phyloP scores from a whole-genome alignment of 1,140 invertebrate genomes.

The Maconellicoccus hirsutus region DNA sequence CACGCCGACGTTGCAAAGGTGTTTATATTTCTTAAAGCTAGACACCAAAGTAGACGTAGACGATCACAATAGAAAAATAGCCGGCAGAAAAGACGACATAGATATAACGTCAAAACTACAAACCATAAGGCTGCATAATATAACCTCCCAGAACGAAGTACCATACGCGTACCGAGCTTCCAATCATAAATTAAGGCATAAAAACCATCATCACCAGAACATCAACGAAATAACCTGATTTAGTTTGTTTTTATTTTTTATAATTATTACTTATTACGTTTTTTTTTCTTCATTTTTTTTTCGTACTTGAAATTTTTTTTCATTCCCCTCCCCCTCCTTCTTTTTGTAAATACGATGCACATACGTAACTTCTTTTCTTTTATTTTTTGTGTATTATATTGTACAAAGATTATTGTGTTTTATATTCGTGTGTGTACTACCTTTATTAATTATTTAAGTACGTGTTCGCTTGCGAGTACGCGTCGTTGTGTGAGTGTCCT shows the following conservation, averaged over 20 bases:
- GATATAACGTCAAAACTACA: background rate
- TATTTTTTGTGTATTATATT: background rate
- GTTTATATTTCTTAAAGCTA: slow-evolving; percentile 43
- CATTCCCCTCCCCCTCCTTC: background rate
- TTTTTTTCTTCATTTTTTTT: slow-evolving; percentile 1
- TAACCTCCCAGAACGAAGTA: background rate
- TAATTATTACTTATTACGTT: background rate
- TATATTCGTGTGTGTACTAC: too few species aligned
- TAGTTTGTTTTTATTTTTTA: background rate
- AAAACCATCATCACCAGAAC: background rate
- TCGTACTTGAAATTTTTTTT: background rate
- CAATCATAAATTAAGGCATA: background rate
- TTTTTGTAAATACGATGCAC: background rate
- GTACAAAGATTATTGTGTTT: too few species aligned
- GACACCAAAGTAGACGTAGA: slow-evolving; percentile 40
- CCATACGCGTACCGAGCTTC: background rate
- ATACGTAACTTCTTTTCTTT: slow-evolving; percentile 12
- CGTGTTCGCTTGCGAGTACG: too few species aligned
- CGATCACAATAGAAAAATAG: slow-evolving; percentile 40
- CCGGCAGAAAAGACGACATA: slow-evolving; percentile 23
- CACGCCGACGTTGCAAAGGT: slow-evolving; percentile 36
- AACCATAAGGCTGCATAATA: background rate
- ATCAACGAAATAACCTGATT: slow-evolving; percentile 3
- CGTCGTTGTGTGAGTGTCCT: too few species aligned
- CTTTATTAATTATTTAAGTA: too few species aligned